phyloP scores from a whole-genome alignment of 35 echinoderm and acorn worm species.

The Stichopus chloronotus region DNA sequence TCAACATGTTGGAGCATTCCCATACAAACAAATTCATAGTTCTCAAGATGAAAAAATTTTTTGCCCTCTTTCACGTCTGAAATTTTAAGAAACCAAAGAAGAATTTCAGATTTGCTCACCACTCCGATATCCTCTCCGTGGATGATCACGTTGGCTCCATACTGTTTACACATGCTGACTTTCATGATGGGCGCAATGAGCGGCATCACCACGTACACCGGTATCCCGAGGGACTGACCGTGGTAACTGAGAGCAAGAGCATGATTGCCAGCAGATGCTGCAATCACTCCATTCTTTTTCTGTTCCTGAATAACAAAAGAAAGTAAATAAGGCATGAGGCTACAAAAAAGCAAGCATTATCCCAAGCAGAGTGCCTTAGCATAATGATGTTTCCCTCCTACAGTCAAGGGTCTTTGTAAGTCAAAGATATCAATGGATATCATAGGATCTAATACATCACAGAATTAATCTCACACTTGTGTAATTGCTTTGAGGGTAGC shows the following conservation, averaged over 20 bases:
- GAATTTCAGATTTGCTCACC: slow-evolving; percentile 47
- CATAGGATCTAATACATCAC: too few relatives aligned
- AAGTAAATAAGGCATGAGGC: too few relatives aligned
- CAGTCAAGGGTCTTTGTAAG: too few relatives aligned
- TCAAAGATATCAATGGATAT: too few relatives aligned
- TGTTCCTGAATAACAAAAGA: slow-evolving; percentile 65
- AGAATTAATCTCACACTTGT: too few relatives aligned
- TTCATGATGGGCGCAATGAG: slow-evolving; percentile 99
- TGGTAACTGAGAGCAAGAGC: slow-evolving; percentile 93
- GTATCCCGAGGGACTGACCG: slow-evolving; percentile 84
- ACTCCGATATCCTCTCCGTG: slow-evolving; percentile 88
- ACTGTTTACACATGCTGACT: slow-evolving; percentile 83
- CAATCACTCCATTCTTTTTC: slow-evolving; percentile 84
- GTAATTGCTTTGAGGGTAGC: too few relatives aligned
- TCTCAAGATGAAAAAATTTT: too few relatives aligned
- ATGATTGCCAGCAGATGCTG: slow-evolving; percentile 99
- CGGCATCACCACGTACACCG: slow-evolving; percentile 91
- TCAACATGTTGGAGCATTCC: too few relatives aligned
- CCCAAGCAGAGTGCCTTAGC: background rate
- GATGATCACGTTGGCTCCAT: slow-evolving; percentile 85
- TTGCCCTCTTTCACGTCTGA: too few relatives aligned
- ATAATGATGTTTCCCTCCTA: background rate
- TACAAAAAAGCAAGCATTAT: background rate
- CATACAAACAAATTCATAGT: too few relatives aligned
- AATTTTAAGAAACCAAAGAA: too few relatives aligned